Conservation (phyloP, 2,888 invertebrate species). For the Andrena flavipes region DNA sequence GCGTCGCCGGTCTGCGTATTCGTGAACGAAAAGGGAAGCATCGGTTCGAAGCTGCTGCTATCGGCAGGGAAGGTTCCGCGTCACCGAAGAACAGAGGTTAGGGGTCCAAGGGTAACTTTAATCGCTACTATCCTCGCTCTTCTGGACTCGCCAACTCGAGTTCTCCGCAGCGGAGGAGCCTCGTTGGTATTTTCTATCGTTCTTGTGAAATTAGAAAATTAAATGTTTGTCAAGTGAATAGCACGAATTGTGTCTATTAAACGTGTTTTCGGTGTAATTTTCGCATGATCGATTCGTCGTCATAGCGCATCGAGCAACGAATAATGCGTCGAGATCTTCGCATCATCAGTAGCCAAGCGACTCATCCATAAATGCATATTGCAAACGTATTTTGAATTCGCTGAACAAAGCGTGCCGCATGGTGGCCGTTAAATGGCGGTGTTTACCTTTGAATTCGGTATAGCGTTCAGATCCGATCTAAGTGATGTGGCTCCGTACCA, state of each 20-base stretch:
- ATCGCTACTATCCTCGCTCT: constrained; percentile 49
- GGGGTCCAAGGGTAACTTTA: constrained; percentile 69
- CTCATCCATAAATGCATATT: constrained; percentile 12
- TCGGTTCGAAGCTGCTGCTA: constrained; percentile 39
- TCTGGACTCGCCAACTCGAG: not conserved
- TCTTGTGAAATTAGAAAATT: not conserved
- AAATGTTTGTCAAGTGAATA: not conserved
- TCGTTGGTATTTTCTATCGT: constrained; percentile 12
- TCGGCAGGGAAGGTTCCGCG: constrained; percentile 67
- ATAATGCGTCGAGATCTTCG: not conserved
- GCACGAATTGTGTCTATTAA: not conserved
- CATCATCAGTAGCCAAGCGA: not conserved
- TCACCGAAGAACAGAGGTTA: constrained; percentile 41
- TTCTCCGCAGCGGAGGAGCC: not conserved
- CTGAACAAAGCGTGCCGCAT: constrained; percentile 7
- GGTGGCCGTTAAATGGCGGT: constrained; percentile 12
- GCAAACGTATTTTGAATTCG: constrained; percentile 3
- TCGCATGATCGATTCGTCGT: not conserved
- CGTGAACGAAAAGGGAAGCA: constrained; percentile 30
- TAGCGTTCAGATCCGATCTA: constrained; percentile 59
- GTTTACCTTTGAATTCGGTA: constrained; percentile 53
- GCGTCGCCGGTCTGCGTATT: constrained; percentile 26
- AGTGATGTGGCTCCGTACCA: constrained; percentile 57
- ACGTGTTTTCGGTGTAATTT: not conserved
- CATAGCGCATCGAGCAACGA: no score